Evolutionary conservation across 2,797 vertebrate species (phyloP), one percentile per base, ranked within the genome.

Genomic region (Gallinago solitaria): DNA sequence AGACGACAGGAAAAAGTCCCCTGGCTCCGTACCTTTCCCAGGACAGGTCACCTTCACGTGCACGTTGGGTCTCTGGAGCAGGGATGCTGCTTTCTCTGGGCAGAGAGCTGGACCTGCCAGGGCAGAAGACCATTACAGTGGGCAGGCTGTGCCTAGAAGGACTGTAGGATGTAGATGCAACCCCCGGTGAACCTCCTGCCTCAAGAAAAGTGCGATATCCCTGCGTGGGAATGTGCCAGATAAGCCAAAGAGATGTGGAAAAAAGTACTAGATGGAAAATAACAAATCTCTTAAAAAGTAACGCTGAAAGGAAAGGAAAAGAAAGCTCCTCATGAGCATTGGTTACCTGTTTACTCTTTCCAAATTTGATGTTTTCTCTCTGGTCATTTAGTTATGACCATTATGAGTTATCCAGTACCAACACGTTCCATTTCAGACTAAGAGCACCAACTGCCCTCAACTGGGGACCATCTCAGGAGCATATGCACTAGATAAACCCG

Each of bases 91-190:
- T 82, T 28, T 82, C 94, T 41, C 32, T 61, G 27, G 61, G 48
- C 1, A 48, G 48, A 57, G 86, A 77, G 64, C 78, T 88, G 73
- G 70, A 83, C 79, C 97, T 96, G 90, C 57, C 76, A 54, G 77
- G 67, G 80, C n/a, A 96, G 3, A 37, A 35, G 41, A 71, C 1
- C 6, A 13, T 80, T 23, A 43, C 0, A 7, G 18, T 4, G 65
- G 57, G 47, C 37, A 69, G 13, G 32, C 43, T 27, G 35, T 2
- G 2, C 41, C 18, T 1, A 64, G 39, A 68, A 45, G n/a, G 20
- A 5, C 33, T 18, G 17, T 4, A 33, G 37, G 18, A 64, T 47
- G 78, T 20, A n/a, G 60, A 3, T 30, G 27, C 39, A 81, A 41
- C 19, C 27, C 27, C 50, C 30, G 14, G 32, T 30, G 50, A 69